Conservation (phyloP, 2,888 invertebrate species). For the Papilio gigon region DNA sequence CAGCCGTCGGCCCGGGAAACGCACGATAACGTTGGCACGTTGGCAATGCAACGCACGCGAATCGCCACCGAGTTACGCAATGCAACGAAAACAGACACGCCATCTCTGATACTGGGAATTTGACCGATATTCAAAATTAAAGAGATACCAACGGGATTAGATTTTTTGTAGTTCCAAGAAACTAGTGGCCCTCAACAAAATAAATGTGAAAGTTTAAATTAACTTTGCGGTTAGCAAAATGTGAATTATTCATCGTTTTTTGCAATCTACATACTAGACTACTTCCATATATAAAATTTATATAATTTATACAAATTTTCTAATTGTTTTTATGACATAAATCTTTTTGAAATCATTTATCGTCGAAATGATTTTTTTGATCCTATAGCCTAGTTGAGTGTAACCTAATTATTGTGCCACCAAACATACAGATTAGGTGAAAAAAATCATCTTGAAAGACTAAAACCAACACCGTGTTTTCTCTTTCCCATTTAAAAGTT, state of each 20-base stretch:
- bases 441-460: no score
- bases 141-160: slow-evolving; percentile 6
- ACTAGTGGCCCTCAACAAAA: slow-evolving; percentile 19
- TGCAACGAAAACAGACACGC: slow-evolving; percentile 51
- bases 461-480: no score
- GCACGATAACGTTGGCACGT: slow-evolving; percentile 70
- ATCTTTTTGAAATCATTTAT: no score
- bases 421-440: no score
- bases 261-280: background rate
- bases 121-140: slow-evolving; percentile 33
- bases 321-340: no score
- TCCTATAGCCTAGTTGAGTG: no score
- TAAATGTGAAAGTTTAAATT: slow-evolving; percentile 10
- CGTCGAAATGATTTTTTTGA: no score
- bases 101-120: slow-evolving; percentile 43
- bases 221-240: background rate
- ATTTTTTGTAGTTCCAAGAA: slow-evolving; percentile 4
- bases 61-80: slow-evolving; percentile 58
- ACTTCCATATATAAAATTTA: background rate
- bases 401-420: no score
- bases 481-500: no score
- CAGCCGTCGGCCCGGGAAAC: slow-evolving; percentile 75
- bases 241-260: background rate
- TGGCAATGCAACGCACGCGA: slow-evolving; percentile 69
- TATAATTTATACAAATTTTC: background rate